Evolutionary conservation across 2,888 invertebrate species (phyloP).

Genomic region (Apeira syringaria): DNA sequence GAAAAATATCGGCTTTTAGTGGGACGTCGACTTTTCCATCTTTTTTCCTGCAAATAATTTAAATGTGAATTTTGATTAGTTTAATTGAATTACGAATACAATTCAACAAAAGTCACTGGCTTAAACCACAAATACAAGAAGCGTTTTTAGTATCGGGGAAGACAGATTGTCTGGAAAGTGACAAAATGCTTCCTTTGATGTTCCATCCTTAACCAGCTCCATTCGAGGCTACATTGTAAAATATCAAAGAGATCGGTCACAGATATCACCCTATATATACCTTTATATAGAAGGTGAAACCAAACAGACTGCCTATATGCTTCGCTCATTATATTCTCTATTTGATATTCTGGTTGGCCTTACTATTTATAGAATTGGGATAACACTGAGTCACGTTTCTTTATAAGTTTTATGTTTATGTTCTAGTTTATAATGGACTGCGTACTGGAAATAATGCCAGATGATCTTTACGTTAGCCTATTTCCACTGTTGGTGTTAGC

Average conservation of each 20-base stretch:
- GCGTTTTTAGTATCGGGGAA: slow-evolving; percentile 9
- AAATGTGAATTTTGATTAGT: too few relatives aligned
- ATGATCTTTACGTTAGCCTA: slow-evolving; percentile 12
- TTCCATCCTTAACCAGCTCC: slow-evolving; percentile 31
- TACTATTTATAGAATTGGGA: slow-evolving; percentile 6
- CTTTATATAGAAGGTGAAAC: neutral
- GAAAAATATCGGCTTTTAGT: too few relatives aligned
- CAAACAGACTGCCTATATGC: neutral
- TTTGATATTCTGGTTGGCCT: slow-evolving; percentile 8
- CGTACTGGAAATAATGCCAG: slow-evolving; percentile 5
- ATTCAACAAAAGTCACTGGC: slow-evolving; percentile 4
- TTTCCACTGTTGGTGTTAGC: neutral
- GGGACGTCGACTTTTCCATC: too few relatives aligned
- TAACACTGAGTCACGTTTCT: slow-evolving; percentile 9
- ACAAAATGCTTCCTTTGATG: slow-evolving; percentile 39
- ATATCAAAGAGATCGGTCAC: slow-evolving; percentile 15
- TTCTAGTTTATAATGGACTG: slow-evolving; percentile 11
- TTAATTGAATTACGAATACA: too few relatives aligned
- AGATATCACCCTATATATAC: slow-evolving; percentile 2
- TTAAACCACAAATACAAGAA: slow-evolving; percentile 13
- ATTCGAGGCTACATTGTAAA: slow-evolving; percentile 12
- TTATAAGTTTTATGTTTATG: slow-evolving; percentile 10
- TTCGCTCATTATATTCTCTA: too few relatives aligned
- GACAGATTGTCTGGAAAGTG: slow-evolving; percentile 37
- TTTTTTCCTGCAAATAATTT: too few relatives aligned